Evolutionary conservation across 2,113 vertebrate species (phyloP).

Genomic region (Pipa parva): DNA sequence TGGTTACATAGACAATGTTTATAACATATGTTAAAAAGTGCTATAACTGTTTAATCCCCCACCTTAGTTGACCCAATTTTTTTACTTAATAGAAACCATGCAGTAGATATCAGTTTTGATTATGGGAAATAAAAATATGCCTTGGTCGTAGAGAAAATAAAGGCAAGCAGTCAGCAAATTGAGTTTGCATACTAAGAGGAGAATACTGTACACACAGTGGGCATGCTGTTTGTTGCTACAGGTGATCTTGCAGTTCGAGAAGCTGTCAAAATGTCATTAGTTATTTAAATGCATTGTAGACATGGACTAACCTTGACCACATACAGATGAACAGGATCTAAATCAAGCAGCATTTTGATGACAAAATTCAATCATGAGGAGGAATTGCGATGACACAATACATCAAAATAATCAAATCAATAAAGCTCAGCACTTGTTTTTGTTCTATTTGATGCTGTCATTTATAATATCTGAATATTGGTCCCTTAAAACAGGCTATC

Average conservation of each 20-base stretch:
- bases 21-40: slow-evolving; percentile 48
- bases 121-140: slow-evolving; percentile 62
- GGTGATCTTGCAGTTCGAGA: neutral
- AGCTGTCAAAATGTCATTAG: neutral
- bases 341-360: neutral
- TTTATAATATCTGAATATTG: neutral
- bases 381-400: neutral
- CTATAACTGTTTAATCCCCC: slow-evolving; percentile 44
- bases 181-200: slow-evolving; percentile 68
- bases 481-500: neutral
- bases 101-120: slow-evolving; percentile 62
- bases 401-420: neutral
- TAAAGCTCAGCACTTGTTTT: neutral
- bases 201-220: slow-evolving; percentile 66
- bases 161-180: slow-evolving; percentile 60
- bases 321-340: neutral
- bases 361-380: neutral
- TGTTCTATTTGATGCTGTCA: neutral
- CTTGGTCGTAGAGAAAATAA: slow-evolving; percentile 55
- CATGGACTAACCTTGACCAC: neutral
- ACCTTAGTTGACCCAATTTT: slow-evolving; percentile 58
- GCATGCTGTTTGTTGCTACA: slow-evolving; percentile 39
- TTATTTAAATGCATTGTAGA: neutral
- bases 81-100: slow-evolving; percentile 54
- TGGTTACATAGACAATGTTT: slow-evolving; percentile 60